Evolutionary conservation across 2,888 invertebrate species (phyloP).

Genomic region (Halictus quadricinctus): DNA sequence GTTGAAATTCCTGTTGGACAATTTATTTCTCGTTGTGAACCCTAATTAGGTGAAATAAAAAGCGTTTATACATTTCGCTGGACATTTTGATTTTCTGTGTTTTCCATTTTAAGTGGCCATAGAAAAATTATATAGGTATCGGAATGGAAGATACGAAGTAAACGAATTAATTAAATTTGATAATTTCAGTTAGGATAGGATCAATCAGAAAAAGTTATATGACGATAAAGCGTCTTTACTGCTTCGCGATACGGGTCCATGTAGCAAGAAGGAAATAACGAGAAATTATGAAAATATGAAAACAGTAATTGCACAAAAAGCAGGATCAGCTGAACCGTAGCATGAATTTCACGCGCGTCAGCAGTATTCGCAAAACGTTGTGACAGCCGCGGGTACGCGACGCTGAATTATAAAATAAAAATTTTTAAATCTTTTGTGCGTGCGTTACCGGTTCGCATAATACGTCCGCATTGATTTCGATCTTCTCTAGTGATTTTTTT

Average conservation of each 20-base stretch:
- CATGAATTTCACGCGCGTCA: not conserved
- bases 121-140: too few species aligned
- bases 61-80: too few species aligned
- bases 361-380: not conserved
- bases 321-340: not conserved
- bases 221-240: too few species aligned
- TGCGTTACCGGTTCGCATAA: not conserved
- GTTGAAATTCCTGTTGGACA: not conserved
- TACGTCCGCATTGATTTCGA: not conserved
- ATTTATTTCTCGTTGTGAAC: not conserved
- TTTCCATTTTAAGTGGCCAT: too few species aligned
- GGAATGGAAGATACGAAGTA: too few species aligned
- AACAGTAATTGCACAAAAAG: not conserved
- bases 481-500: not conserved
- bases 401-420: not conserved
- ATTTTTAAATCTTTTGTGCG: not conserved
- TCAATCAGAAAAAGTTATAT: too few species aligned
- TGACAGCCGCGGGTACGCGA: not conserved
- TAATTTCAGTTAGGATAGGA: too few species aligned
- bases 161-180: too few species aligned
- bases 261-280: not conserved
- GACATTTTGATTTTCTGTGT: too few species aligned
- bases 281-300: not conserved
- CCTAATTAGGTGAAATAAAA: not conserved
- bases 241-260: too few species aligned